Percentiles rank a stretch among this genome's conserved stretches.
Evolutionary conservation across 35 echinoderm and acorn worm species (phyloP).

Genomic region (Hemicentrotus pulcherrimus): DNA sequence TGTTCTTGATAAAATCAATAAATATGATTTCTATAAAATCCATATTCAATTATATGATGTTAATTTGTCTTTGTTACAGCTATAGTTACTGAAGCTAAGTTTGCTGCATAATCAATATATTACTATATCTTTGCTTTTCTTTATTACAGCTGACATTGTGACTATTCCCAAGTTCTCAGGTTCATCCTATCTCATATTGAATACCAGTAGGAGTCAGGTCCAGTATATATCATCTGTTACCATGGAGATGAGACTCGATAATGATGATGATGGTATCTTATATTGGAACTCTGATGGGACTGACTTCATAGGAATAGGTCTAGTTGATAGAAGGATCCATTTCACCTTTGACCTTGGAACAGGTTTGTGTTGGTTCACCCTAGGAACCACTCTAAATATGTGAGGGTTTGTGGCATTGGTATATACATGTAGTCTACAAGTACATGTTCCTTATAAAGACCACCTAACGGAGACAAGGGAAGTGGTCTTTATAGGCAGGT

Average conservation of each 20-base stretch:
- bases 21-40: too few relatives aligned
- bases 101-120: too few relatives aligned
- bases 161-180: slow-evolving; percentile 66
- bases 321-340: slow-evolving; percentile 59
- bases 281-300: slow-evolving; percentile 87
- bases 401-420: too few relatives aligned
- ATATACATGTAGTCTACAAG: too few relatives aligned
- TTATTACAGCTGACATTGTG: slow-evolving; percentile 58
- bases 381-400: too few relatives aligned
- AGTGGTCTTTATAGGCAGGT: too few relatives aligned
- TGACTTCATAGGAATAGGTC: slow-evolving; percentile 89
- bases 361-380: slow-evolving; percentile 53
- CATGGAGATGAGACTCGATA: slow-evolving; percentile 72
- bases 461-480: too few relatives aligned
- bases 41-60: not conserved
- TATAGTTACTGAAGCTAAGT: too few relatives aligned
- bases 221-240: slow-evolving; percentile 46
- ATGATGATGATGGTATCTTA: slow-evolving; percentile 64
- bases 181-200: slow-evolving; percentile 61
- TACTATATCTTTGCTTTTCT: too few relatives aligned
- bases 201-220: slow-evolving; percentile 34
- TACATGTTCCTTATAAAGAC: too few relatives aligned
- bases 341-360: slow-evolving; percentile 91
- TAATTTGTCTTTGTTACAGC: slow-evolving; percentile 35
- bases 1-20: too few relatives aligned